Evolutionary conservation across 2,797 vertebrate genomes (phyloP).

Genomic region (Graptemys geographica): DNA sequence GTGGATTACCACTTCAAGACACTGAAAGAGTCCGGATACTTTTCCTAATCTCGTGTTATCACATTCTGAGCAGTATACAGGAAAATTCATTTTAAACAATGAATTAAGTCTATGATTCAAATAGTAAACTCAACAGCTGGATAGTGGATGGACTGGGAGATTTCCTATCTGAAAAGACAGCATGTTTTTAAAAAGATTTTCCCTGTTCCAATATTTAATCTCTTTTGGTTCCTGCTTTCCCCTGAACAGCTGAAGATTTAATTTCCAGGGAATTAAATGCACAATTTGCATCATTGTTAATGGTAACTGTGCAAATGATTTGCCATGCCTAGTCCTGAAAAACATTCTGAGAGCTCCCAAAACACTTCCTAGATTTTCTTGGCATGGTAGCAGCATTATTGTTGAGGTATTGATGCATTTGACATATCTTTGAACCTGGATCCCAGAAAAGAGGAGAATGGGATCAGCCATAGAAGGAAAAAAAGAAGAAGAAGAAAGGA

Average conservation of each 20-base stretch:
- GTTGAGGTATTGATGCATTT: constrained; percentile 62
- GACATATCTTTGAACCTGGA: constrained; percentile 71
- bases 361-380: background rate
- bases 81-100: background rate
- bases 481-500: constrained; percentile 67
- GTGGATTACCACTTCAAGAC: background rate
- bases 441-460: constrained; percentile 61
- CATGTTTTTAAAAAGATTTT: background rate
- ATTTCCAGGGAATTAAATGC: constrained; percentile 64
- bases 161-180: background rate
- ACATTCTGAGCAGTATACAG: rapidly evolving
- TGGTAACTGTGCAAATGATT: constrained; percentile 43
- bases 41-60: background rate
- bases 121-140: background rate
- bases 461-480: constrained; percentile 63
- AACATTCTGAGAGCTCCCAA: background rate
- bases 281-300: constrained; percentile 59
- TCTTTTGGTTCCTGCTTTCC: constrained; percentile 58
- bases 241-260: constrained; percentile 63
- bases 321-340: constrained; percentile 68
- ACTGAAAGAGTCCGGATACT: background rate
- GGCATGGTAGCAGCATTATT: constrained; percentile 10
- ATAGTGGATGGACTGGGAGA: background rate
- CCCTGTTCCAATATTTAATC: constrained; percentile 50
- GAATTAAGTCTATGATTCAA: background rate